Percentiles rank a stretch among this genome's conserved stretches.
phyloP scores from a whole-genome alignment of 1,140 invertebrate genomes.

The Pseudomyrmex pallidus region DNA sequence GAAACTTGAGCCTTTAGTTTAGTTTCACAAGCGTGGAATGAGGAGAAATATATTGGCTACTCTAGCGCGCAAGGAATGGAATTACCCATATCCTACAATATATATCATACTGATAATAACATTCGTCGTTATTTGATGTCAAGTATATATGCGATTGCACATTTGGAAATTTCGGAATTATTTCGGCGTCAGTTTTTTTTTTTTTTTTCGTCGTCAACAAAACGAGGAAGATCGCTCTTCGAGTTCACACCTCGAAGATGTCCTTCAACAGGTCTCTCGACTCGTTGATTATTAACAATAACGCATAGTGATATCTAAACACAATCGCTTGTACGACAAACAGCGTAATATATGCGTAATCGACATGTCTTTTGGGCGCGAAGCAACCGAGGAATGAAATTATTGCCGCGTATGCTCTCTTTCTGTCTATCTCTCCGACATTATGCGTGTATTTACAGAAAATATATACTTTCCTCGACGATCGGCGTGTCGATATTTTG shows the following conservation, averaged over 20 bases:
- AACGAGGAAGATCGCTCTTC: constrained; percentile 6
- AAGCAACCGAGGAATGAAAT: constrained; percentile 44
- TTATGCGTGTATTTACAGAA: constrained; percentile 43
- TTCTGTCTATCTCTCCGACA: constrained; percentile 9
- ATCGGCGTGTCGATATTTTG: constrained; percentile 27
- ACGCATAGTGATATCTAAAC: constrained; percentile 56
- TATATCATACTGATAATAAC: constrained; percentile 21
- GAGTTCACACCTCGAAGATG: background rate
- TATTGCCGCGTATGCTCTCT: constrained; percentile 5
- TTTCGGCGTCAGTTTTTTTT: constrained; percentile 31
- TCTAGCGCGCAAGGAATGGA: background rate
- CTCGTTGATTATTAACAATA: background rate
- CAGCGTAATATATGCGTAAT: background rate
- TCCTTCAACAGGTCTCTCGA: background rate
- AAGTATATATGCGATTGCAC: constrained; percentile 11
- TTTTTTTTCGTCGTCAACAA: background rate
- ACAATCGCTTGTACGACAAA: constrained; percentile 35
- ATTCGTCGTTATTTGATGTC: background rate
- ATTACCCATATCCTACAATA: constrained; percentile 2
- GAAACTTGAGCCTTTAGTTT: background rate
- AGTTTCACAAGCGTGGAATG: constrained; percentile 8
- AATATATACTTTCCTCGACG: constrained; percentile 55
- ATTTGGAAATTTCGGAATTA: background rate
- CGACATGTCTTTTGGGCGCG: background rate
- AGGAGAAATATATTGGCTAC: background rate